Percentiles rank a stretch among this genome's conserved stretches.
Evolutionary conservation across 1,140 invertebrate genomes (phyloP).

Genomic region (Lethrus apterus): DNA sequence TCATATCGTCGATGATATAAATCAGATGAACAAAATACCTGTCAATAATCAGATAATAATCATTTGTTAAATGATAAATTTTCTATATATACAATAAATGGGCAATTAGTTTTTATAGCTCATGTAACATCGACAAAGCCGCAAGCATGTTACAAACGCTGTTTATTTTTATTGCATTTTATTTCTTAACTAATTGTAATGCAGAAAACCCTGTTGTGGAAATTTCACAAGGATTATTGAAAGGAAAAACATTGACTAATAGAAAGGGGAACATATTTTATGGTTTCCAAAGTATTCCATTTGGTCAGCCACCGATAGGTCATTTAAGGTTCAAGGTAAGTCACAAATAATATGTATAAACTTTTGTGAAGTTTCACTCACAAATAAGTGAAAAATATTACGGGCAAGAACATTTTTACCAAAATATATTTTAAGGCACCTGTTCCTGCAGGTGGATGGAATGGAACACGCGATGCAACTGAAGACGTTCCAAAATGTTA

Average conservation of each 20-base stretch:
- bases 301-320: neutral
- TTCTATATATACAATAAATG: too few relatives aligned
- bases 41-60: too few relatives aligned
- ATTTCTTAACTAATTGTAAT: neutral
- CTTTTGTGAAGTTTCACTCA: too few relatives aligned
- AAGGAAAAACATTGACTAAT: neutral
- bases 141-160: too few relatives aligned
- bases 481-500: slow-evolving; percentile 43
- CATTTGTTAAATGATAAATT: too few relatives aligned
- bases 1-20: too few relatives aligned
- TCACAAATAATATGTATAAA: neutral
- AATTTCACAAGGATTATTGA: neutral
- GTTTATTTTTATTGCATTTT: neutral
- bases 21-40: too few relatives aligned
- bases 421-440: slow-evolving; percentile 52
- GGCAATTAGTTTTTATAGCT: too few relatives aligned
- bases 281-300: slow-evolving; percentile 5
- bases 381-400: too few relatives aligned
- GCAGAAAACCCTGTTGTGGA: neutral
- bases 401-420: neutral
- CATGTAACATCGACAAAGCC: too few relatives aligned
- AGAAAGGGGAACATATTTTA: neutral
- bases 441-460: slow-evolving; percentile 47
- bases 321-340: slow-evolving; percentile 2
- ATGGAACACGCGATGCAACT: slow-evolving; percentile 45